Percentiles rank a stretch among this genome's conserved stretches.
phyloP scores from a whole-genome alignment of 2,888 invertebrate species.

The Monopis laevigella region DNA sequence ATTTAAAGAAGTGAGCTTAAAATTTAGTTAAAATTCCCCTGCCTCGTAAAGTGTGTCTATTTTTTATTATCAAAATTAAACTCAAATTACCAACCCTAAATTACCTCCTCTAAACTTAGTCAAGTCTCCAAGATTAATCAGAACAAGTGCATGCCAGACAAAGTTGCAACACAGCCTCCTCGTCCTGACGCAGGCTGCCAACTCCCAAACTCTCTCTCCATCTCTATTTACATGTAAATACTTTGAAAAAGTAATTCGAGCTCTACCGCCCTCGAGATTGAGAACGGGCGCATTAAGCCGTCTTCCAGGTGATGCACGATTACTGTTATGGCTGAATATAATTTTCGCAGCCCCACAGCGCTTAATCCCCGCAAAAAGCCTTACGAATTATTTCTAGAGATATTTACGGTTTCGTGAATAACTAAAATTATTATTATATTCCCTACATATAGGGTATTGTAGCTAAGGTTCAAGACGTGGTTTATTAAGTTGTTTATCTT shows the following conservation, averaged over 20 bases:
- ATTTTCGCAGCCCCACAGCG: constrained; percentile 63
- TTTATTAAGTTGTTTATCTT: constrained; percentile 68
- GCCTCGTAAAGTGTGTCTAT: no score
- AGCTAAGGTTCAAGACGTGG: constrained; percentile 43
- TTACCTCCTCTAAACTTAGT: not conserved
- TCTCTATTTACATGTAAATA: constrained; percentile 67
- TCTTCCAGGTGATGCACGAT: constrained; percentile 67
- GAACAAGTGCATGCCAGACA: not conserved
- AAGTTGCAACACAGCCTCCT: not conserved
- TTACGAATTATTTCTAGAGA: constrained; percentile 63
- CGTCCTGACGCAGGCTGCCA: constrained; percentile 24
- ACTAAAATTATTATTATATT: constrained; percentile 54
- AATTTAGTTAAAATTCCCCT: no score
- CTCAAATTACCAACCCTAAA: no score
- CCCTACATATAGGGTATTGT: constrained; percentile 41
- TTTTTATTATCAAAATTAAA: no score
- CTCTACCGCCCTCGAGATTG: constrained; percentile 63
- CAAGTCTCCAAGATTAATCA: not conserved
- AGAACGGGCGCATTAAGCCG: constrained; percentile 62
- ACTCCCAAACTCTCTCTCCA: constrained; percentile 33
- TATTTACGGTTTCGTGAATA: constrained; percentile 66
- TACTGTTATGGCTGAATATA: constrained; percentile 68
- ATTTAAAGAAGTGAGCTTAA: no score
- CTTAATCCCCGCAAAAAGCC: constrained; percentile 65
- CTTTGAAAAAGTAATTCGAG: constrained; percentile 67